A percentile compares a stretch with the other conserved stretches of the same genome.
Evolutionary conservation across 2,113 vertebrate species (phyloP).

Genomic region (Crocuta crocuta): DNA sequence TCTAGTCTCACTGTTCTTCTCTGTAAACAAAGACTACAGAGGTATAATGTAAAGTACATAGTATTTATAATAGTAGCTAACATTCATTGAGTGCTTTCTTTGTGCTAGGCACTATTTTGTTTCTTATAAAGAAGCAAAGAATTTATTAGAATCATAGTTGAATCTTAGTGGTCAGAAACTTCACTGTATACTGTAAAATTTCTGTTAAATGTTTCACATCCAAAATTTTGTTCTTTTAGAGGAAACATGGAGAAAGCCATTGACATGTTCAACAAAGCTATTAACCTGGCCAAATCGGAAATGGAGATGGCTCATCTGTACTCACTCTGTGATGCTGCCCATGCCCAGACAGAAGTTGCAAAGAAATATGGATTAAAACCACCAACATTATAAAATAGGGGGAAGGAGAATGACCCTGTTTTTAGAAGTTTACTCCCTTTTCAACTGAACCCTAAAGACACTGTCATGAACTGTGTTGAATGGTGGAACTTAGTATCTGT

Average conservation of each 20-base stretch:
- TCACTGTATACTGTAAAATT: background rate
- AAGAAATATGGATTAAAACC: conserved; percentile 99
- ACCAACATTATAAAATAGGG: conserved; percentile 93
- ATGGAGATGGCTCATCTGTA: conserved; percentile 99
- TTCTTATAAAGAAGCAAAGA: background rate
- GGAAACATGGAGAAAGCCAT: conserved; percentile 99
- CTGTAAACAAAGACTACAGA: background rate
- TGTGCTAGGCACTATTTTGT: background rate
- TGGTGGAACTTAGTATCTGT: conserved; percentile 85
- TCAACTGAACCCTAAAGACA: conserved; percentile 84
- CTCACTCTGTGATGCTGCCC: conserved; percentile 97
- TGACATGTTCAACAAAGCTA: conserved; percentile 99
- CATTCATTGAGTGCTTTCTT: background rate
- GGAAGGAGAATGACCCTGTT: conserved; percentile 79
- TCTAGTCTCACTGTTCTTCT: background rate
- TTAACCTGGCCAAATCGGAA: conserved; percentile 99
- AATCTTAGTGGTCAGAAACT: conserved; percentile 7
- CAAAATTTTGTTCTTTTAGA: conserved; percentile 87
- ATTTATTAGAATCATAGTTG: conserved; percentile 20
- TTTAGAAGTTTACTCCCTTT: conserved; percentile 86
- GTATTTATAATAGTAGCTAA: background rate
- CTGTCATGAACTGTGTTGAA: conserved; percentile 86
- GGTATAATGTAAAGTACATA: background rate
- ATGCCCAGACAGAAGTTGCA: conserved; percentile 99
- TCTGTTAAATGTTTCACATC: background rate